Evolutionary conservation across 2,888 invertebrate genomes (phyloP), one percentile per base, ranked within the genome.

Genomic region (Ctenicera cuprea): DNA sequence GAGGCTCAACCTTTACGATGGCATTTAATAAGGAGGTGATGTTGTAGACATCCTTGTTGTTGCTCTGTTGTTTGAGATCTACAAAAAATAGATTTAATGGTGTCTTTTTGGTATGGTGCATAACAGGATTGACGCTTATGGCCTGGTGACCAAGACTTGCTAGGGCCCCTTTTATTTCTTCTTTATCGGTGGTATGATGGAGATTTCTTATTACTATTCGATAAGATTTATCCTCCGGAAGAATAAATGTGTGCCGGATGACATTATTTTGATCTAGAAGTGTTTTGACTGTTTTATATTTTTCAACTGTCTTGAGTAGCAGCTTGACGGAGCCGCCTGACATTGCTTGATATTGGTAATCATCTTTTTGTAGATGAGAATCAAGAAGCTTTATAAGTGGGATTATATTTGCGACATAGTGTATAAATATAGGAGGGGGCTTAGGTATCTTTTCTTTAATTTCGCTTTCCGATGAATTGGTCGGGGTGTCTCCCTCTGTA

Each of bases 361-460:
- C 52, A 3, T 52, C 52, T 52, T 52, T 52, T 5, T 7, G 4
- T 18, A 52, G 16, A 22, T 52, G 52, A 22, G 52, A 52, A 52
- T 52, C 14, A 26, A 52, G 22, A n/a, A 52, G 9, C 4, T 52
- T 52, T 22, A 52, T 5, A 5, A 52, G 26, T 52, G 22, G 52
- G 16, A 22, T 52, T 9, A 52, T 52, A 22, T 52, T 52, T 52
- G 22, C 52, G 1, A 52, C 52, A 26, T 52, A 52, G 14, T 52
- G 52, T 9, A 52, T 52, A 22, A 52, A 52, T 52, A 52, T 22
- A 22, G 26, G 52, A n/a, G 52, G 52, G 14, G 52, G 52, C 11
- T 18, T 52, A 9, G 9, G 22, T n/a, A 22, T 11, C 22, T 26
- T 52, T 52, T 20, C 22, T 8, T 52, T n/a, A 18, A 52, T 52